Base-by-base conservation (phyloP, 2,797 vertebrate genomes). In the Microchirus variegatus region DNA sequence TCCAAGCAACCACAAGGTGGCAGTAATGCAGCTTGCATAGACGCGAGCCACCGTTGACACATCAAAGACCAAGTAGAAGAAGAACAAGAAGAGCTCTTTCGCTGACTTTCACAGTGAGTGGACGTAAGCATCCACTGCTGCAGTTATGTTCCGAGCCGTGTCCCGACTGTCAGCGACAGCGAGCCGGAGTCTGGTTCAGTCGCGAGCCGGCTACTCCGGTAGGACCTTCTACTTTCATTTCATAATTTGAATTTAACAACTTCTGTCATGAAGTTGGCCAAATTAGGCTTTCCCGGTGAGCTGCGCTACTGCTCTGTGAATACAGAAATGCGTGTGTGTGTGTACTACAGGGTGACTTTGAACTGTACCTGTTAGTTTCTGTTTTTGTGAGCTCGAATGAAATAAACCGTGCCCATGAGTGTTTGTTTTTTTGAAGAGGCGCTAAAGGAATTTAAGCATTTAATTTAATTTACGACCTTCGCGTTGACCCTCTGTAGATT, bases 101-200 rank as follows among this genome's bases (percentile, higher is more conserved):
- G 1, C 41, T 14, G 35, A 52, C 1, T 16, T 9, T 2, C 9
- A n/a, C 52, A 1, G 13, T 72, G 35, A 74, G 52, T n/a, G n/a
- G n/a, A n/a, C 9, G 73, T 73, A 68, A 85, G 63, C 75, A 49
- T 13, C 47, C 43, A 41, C 16, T 18, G 12, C 40, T 54, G 50
- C 41, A 82, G n/a, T 6, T 38, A 94, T 94, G 93, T 85, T 94
- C 67, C 81, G 86, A 69, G 89, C 92, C 2, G 84, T 90, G 48
- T 73, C 89, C 59, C 80, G 86, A 71, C 62, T 91, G 38, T 90
- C 91, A 19, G 48, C 87, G 37, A 55, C 90, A 3, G 90, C 88
- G 15, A 56, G 75, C 41, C 80, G 91, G 58, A 74, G 72, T 67
- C 45, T 94, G 70, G 65, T 72, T 4, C 86, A 84, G 68, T 54